Base-by-base conservation (phyloP, 2,113 vertebrate genomes). In the Hystrix cristata region DNA sequence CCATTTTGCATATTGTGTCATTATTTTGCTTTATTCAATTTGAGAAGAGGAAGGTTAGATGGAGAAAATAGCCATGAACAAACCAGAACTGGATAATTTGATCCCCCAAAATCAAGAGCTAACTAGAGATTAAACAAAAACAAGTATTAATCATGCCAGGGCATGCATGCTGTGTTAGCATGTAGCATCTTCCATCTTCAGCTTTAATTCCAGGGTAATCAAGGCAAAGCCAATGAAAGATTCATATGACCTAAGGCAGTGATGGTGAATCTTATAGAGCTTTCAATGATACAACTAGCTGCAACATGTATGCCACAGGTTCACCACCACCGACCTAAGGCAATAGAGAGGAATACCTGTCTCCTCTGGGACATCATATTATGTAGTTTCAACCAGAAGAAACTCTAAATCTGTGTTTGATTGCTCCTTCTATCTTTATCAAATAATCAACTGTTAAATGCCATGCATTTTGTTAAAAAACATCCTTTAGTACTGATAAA, bases 401-500 rank as follows among this genome's bases (percentile, higher is more conserved):
- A 92, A 38, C n/a, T 67, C n/a, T 81, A 78, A 79, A 82, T 53
- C 43, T 93, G 78, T 62, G 34, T 91, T 89, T 90, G 51, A 94
- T 31, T 79, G 64, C 2, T 97, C 27, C 79, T 94, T 96, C 65
- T 55, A 60, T 65, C n/a, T 94, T 87, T 93, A 94, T 72, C 64
- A 95, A 91, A 57, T 88, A 31, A 90, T 83, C 72, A 95, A 92
- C 31, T 87, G 23, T 88, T 97, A 96, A 94, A 94, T 76, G 60
- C 43, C 96, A 98, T 96, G 97, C 94, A 97, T 23, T 94, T 91
- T 89, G 55, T 91, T 95, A 89, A 87, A 92, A 96, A 91, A 95
- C 95, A 46, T 46, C 51, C 78, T 93, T 90, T 80, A 97, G 38
- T 79, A 38, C 57, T 87, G 71, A 46, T 67, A 76, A 91, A 87